phyloP scores from a whole-genome alignment of 2,888 invertebrate genomes.

The Drosophila phalerata region DNA sequence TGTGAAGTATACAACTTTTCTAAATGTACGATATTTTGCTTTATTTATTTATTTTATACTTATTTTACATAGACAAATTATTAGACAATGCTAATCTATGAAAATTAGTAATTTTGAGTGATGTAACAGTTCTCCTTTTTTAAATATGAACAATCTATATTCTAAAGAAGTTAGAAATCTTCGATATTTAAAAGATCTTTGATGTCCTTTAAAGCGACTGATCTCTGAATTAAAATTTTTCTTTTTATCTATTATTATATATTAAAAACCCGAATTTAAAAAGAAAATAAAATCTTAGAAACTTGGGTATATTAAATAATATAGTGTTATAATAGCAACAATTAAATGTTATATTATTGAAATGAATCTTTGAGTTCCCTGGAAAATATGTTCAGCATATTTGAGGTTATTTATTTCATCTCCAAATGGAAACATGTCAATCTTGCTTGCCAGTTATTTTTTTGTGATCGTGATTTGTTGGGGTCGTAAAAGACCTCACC shows the following conservation, averaged over 20 bases:
- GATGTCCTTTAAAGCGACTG: too few relatives aligned
- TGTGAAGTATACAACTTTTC: too few relatives aligned
- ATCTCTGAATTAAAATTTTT: too few relatives aligned
- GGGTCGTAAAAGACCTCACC: slow-evolving; percentile 71
- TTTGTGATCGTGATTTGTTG: slow-evolving; percentile 39
- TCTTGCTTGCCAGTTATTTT: slow-evolving; percentile 20
- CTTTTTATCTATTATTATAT: too few relatives aligned
- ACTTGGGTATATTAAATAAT: too few relatives aligned
- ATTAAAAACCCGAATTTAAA: too few relatives aligned
- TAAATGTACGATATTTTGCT: not conserved
- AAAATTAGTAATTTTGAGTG: too few relatives aligned
- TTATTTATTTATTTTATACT: not conserved
- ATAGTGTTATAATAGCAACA: not conserved
- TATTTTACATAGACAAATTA: not conserved
- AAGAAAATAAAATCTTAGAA: too few relatives aligned
- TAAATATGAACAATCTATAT: too few relatives aligned
- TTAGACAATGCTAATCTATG: not conserved
- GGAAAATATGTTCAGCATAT: slow-evolving; percentile 4
- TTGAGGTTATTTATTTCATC: slow-evolving; percentile 14
- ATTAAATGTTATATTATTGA: not conserved
- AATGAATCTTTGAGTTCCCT: not conserved
- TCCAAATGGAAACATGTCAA: slow-evolving; percentile 21
- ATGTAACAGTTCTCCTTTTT: too few relatives aligned
- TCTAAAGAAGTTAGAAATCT: too few relatives aligned
- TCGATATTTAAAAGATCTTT: too few relatives aligned